Conservation (phyloP, 2,888 invertebrate genomes). For the Hypomecis atomaria region DNA sequence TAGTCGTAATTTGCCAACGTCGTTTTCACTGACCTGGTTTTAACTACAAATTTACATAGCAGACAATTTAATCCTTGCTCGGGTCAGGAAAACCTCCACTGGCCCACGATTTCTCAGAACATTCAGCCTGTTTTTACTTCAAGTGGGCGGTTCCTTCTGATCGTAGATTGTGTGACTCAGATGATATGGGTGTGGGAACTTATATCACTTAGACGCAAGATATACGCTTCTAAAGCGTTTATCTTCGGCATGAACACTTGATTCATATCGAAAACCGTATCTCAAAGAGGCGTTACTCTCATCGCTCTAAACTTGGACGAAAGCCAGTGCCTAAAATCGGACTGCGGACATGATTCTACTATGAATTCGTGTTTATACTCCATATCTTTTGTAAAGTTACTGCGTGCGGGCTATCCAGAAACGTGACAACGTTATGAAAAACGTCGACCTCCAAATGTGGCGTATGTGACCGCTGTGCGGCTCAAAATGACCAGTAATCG, state of each 20-base stretch:
- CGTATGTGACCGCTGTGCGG: slow-evolving; percentile 59
- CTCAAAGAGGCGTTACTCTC: slow-evolving; percentile 54
- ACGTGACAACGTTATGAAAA: slow-evolving; percentile 60
- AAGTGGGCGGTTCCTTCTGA: slow-evolving; percentile 71
- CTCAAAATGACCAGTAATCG: slow-evolving; percentile 73
- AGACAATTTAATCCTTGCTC: slow-evolving; percentile 59
- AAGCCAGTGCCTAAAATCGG: slow-evolving; percentile 73
- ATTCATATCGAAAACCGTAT: slow-evolving; percentile 66
- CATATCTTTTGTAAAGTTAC: slow-evolving; percentile 64
- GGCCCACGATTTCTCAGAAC: slow-evolving; percentile 60
- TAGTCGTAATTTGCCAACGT: slow-evolving; percentile 45
- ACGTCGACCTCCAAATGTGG: slow-evolving; percentile 63
- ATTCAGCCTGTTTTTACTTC: slow-evolving; percentile 65
- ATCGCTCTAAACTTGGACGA: slow-evolving; percentile 68
- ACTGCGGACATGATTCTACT: slow-evolving; percentile 68
- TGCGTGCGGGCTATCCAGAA: slow-evolving; percentile 54
- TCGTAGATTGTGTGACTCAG: slow-evolving; percentile 74
- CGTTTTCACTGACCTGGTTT: slow-evolving; percentile 51
- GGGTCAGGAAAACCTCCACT: slow-evolving; percentile 52
- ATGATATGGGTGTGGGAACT: slow-evolving; percentile 75
- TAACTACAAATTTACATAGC: slow-evolving; percentile 58
- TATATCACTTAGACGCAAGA: slow-evolving; percentile 59
- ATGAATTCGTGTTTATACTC: slow-evolving; percentile 54
- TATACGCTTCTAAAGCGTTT: slow-evolving; percentile 59
- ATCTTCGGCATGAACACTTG: slow-evolving; percentile 63